phyloP scores from a whole-genome alignment of 2,888 invertebrate genomes.

The Epinotia bilunana region DNA sequence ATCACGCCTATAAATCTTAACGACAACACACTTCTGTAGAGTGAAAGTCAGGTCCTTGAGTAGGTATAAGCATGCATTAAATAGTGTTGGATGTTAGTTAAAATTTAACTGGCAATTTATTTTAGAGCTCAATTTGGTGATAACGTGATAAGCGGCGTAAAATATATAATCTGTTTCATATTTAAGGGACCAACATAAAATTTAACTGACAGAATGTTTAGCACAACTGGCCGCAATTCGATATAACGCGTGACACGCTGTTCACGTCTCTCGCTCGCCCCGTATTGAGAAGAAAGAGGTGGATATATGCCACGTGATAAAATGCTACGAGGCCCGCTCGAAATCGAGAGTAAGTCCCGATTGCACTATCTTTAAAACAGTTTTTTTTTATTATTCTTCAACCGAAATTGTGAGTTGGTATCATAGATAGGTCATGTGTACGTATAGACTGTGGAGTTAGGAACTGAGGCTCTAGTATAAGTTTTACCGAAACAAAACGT shows the following conservation, averaged over 20 bases:
- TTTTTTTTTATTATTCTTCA: too few species aligned
- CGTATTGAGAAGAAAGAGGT: neutral
- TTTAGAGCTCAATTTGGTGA: neutral
- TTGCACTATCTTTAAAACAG: too few species aligned
- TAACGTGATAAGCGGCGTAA: neutral
- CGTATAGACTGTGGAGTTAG: neutral
- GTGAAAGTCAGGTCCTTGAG: conserved; percentile 31
- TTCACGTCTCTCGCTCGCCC: neutral
- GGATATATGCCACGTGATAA: neutral
- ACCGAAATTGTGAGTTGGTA: too few species aligned
- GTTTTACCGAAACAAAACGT: too few species aligned
- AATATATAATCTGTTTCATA: neutral
- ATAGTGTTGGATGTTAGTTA: neutral
- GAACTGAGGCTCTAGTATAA: too few species aligned
- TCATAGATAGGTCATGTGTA: too few species aligned
- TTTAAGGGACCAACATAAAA: too few species aligned
- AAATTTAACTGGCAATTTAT: conserved; percentile 1
- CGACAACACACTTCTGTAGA: conserved; percentile 9
- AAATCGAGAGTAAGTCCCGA: too few species aligned
- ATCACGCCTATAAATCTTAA: conserved; percentile 21
- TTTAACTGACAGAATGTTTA: neutral
- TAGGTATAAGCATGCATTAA: neutral
- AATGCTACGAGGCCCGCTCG: too few species aligned
- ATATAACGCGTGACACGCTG: neutral
- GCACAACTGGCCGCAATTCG: neutral